Conservation (phyloP, 2,797 vertebrate species). For the Nyctibius grandis region DNA sequence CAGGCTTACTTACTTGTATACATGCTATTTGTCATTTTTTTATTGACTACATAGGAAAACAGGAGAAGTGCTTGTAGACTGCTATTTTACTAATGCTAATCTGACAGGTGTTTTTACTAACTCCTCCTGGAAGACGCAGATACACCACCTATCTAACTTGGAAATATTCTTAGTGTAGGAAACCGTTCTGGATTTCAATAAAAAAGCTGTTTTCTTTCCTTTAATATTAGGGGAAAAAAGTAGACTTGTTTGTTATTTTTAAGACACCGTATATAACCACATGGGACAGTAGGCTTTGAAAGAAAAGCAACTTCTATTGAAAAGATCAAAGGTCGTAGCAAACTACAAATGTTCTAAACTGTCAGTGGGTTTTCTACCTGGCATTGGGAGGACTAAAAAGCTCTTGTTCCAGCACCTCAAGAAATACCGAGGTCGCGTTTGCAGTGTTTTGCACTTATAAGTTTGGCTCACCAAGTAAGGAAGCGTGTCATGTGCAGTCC, state of each 20-base stretch:
- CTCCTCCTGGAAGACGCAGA: not conserved
- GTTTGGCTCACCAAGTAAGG: too few species aligned
- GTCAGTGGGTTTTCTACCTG: too few species aligned
- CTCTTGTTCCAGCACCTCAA: too few species aligned
- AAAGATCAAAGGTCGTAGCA: not conserved
- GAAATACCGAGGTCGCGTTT: too few species aligned
- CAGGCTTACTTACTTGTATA: not conserved
- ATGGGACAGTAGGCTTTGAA: not conserved
- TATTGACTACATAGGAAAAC: not conserved
- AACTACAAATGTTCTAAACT: not conserved
- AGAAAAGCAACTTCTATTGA: not conserved
- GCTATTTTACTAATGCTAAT: not conserved
- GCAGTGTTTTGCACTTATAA: too few species aligned
- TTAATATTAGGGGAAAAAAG: fast-evolving
- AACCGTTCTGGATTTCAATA: not conserved
- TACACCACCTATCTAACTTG: not conserved
- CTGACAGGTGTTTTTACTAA: not conserved
- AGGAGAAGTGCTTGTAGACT: not conserved
- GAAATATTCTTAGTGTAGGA: not conserved
- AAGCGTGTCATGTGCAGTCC: too few species aligned
- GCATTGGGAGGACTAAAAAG: too few species aligned
- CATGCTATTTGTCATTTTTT: not conserved
- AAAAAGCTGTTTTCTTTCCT: not conserved
- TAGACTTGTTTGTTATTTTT: not conserved
- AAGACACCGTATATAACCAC: not conserved